A percentile compares a stretch with the other conserved stretches of the same genome.
phyloP scores from a whole-genome alignment of 2,888 invertebrate genomes.

The Ceraclea dissimilis region DNA sequence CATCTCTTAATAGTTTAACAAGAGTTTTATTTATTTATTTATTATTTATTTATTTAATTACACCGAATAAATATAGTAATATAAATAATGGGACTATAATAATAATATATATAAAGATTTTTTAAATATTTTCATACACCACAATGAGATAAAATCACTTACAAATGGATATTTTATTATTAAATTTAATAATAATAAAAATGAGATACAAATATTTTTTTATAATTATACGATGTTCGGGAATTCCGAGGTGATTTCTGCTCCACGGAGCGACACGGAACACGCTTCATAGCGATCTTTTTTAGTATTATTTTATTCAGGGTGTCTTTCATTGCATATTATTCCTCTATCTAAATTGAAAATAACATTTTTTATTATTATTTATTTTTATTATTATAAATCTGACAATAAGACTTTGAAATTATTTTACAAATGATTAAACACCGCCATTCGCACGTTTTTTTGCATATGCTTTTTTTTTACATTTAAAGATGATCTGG shows the following conservation, averaged over 20 bases:
- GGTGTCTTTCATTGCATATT: constrained; percentile 13
- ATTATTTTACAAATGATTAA: too few relatives aligned
- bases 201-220: constrained; percentile 17
- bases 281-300: neutral
- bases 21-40: neutral
- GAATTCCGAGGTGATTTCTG: too few relatives aligned
- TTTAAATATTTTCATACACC: constrained; percentile 32
- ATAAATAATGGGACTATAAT: constrained; percentile 28
- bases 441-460: too few relatives aligned
- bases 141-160: constrained; percentile 26
- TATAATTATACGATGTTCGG: too few relatives aligned
- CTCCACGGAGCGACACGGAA: neutral
- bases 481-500: too few relatives aligned
- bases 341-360: constrained; percentile 16
- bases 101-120: constrained; percentile 34
- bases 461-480: too few relatives aligned
- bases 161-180: constrained; percentile 19
- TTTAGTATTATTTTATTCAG: too few relatives aligned
- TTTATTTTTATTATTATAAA: neutral
- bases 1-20: neutral
- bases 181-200: constrained; percentile 6
- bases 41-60: neutral
- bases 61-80: constrained; percentile 14
- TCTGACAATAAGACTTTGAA: too few relatives aligned
- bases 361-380: constrained; percentile 4